Conservation (phyloP, 2,113 vertebrate genomes). For the Alectura lathami region DNA sequence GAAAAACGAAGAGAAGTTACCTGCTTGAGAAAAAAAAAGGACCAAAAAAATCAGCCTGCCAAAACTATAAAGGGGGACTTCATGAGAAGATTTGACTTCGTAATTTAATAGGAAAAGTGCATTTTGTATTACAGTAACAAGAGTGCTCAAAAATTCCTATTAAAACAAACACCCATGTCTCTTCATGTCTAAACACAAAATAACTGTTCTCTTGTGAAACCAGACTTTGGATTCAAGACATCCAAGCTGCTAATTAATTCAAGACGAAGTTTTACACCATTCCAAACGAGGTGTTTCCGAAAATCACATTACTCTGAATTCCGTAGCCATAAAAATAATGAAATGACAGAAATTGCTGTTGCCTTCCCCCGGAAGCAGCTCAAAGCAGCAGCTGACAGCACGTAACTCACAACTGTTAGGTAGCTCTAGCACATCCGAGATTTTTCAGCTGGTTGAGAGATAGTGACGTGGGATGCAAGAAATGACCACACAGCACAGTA, state of each 20-base stretch:
- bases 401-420: neutral
- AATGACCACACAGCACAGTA: accelerated
- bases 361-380: neutral
- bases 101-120: neutral
- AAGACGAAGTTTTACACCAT: neutral
- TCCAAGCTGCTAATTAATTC: neutral
- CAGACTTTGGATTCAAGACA: neutral
- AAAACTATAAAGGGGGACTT: neutral
- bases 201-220: neutral
- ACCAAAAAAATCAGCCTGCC: neutral
- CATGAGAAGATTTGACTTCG: neutral
- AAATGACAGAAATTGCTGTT: neutral
- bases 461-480: neutral
- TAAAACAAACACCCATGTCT: neutral
- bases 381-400: neutral
- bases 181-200: neutral
- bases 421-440: neutral
- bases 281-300: neutral
- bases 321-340: neutral
- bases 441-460: neutral
- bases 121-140: neutral
- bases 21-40: neutral
- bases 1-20: neutral
- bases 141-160: neutral
- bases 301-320: neutral